Percentiles rank a stretch among this genome's conserved stretches.
Conservation (phyloP, 2,797 vertebrate genomes). For the Streptopelia turtur region DNA sequence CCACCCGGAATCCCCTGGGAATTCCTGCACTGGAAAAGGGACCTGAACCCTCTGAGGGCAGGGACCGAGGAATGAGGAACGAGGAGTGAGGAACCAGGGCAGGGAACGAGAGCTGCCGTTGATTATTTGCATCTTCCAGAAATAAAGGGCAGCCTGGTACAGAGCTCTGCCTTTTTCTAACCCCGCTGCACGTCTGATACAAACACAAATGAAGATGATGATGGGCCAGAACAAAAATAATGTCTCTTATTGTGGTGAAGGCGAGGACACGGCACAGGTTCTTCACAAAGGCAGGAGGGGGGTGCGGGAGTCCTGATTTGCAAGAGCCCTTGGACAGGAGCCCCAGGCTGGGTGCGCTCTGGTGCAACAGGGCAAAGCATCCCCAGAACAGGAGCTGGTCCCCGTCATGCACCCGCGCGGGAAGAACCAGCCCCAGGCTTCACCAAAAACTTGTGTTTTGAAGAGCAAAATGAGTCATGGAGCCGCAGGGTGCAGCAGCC, state of each 20-base stretch:
- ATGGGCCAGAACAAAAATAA: neutral
- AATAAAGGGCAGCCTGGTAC: neutral
- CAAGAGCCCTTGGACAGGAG: neutral
- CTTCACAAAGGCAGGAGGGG: accelerated
- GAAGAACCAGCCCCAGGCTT: neutral
- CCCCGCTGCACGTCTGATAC: accelerated
- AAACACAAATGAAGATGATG: neutral
- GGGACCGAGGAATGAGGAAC: neutral
- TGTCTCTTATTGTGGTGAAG: neutral
- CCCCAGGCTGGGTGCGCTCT: accelerated
- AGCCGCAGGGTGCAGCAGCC: neutral
- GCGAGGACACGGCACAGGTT: accelerated
- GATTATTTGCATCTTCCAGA: neutral
- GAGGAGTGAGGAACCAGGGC: neutral
- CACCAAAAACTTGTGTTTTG: neutral
- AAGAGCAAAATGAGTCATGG: neutral
- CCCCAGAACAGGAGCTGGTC: accelerated
- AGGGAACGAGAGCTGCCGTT: neutral
- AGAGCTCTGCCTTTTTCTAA: neutral
- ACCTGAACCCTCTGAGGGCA: neutral
- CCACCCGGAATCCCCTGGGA: accelerated
- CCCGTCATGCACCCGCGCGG: neutral
- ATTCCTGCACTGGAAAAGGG: accelerated
- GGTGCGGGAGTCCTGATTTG: neutral
- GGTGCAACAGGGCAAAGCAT: neutral